These are phyloP conservation scores for Araneus ventricosus DNA, from an alignment of 1,140 invertebrate species.

Conservation along the genomic window DNA sequence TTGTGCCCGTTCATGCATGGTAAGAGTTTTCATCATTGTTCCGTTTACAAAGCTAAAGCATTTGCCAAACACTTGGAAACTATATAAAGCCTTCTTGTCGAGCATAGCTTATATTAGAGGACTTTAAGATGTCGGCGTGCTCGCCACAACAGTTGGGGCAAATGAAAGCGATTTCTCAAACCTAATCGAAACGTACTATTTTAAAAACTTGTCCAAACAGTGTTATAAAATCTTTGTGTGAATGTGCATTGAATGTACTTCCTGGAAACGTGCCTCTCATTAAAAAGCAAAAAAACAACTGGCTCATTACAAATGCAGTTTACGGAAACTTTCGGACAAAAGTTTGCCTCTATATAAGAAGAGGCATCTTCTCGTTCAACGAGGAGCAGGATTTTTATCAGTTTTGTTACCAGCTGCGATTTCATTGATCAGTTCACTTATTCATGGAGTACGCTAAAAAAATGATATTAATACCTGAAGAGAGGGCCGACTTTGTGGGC, in stretches of 20 bases:
- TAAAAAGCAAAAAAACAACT: neutral
- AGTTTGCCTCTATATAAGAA: conserved; percentile 26
- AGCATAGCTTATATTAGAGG: neutral
- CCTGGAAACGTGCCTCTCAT: conserved; percentile 41
- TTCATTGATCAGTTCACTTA: no score
- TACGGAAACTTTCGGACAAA: conserved; percentile 23
- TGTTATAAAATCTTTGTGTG: conserved; percentile 55
- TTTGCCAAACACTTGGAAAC: neutral
- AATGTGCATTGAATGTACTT: conserved; percentile 55
- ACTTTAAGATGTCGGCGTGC: neutral
- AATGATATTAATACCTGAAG: no score
- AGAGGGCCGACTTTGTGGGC: no score
- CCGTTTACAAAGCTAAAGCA: neutral
- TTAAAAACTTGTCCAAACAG: conserved; percentile 33
- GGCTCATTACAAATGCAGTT: neutral
- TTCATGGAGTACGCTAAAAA: no score
- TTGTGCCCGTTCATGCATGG: neutral
- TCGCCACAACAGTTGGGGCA: neutral
- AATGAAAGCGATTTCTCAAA: neutral
- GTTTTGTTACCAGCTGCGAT: conserved; percentile 2
- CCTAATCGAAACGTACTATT: neutral
- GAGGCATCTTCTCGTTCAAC: neutral
- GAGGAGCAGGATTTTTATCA: conserved; percentile 1
- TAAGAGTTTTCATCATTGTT: neutral
- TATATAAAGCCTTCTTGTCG: neutral